phyloP scores from a whole-genome alignment of 2,113 vertebrate genomes.

The Lepidiolamprologus cunningtoni region DNA sequence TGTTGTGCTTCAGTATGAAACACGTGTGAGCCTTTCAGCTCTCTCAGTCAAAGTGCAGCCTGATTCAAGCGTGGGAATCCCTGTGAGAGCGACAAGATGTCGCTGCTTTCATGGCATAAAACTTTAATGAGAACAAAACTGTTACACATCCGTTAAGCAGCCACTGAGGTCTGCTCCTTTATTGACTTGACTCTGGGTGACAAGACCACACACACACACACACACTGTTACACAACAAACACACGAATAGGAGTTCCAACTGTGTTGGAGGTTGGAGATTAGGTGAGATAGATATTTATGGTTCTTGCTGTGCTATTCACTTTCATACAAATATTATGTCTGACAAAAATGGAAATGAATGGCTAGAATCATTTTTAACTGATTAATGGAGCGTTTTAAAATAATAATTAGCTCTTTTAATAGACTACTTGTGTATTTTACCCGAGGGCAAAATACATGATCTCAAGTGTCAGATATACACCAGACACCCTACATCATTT shows the following conservation, averaged over 20 bases:
- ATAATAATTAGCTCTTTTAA: constrained; percentile 7
- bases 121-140: constrained; percentile 76
- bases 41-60: constrained; percentile 6
- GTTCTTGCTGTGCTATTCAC: background rate
- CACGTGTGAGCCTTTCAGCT: background rate
- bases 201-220: constrained; percentile 35
- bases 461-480: background rate
- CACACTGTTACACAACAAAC: background rate
- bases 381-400: background rate
- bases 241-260: background rate
- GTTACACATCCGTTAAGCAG: constrained; percentile 31
- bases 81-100: constrained; percentile 9
- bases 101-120: constrained; percentile 58
- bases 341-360: background rate
- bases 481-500: background rate
- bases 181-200: constrained; percentile 38
- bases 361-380: background rate
- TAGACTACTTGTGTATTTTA: background rate
- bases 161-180: constrained; percentile 12
- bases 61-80: constrained; percentile 3
- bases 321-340: background rate
- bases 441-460: background rate
- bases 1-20: background rate
- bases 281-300: constrained; percentile 27
- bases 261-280: background rate